Base-by-base conservation (phyloP, 2,113 vertebrate species). In the Opisthocomus hoazin region DNA sequence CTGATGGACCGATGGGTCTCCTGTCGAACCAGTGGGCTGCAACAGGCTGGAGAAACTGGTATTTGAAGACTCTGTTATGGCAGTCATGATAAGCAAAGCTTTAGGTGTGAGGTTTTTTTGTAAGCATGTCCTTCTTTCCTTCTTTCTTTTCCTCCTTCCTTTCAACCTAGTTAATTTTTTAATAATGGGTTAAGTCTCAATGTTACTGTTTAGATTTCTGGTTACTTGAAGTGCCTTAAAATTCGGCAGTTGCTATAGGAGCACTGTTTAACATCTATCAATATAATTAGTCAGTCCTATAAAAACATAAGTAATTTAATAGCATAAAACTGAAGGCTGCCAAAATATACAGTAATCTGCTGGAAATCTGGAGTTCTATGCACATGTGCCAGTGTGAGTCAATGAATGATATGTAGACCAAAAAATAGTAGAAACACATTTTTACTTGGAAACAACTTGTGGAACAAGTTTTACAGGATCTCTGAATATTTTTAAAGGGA, bases 211-310 rank as follows among this genome's bases (percentile, higher is more conserved):
- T 65, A 57, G 61, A 68, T 57, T 66, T 84, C n/a, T 74, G 9
- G 20, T 58, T 39, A 10, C 32, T 53, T 41, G 26, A 75, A 61
- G 23, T 12, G 3, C 20, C 37, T 57, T n/a, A n/a, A 45, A 80
- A 54, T 58, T 50, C 73, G 50, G 43, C 82, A 74, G 85, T 92
- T 95, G 75, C 75, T 88, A 70, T 80, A 95, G 87, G 41, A 95
- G 58, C 63, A 77, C 15, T 68, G 24, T 91, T 83, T 77, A 88
- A 84, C 46, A 57, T 23, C 21, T 58, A 63, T 81, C 93, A 77
- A 37, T 51, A 56, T 61, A 82, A 86, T 77, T 86, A 93, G 14
- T 81, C 46, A 81, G 23, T 32, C 56, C 56, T 88, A 43, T 58
- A 86, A 71, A 93, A 94, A 60, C 64, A 80, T 9, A 75, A 86